Evolutionary conservation across 1,140 invertebrate species (phyloP).

Genomic region (Formica selysi): DNA sequence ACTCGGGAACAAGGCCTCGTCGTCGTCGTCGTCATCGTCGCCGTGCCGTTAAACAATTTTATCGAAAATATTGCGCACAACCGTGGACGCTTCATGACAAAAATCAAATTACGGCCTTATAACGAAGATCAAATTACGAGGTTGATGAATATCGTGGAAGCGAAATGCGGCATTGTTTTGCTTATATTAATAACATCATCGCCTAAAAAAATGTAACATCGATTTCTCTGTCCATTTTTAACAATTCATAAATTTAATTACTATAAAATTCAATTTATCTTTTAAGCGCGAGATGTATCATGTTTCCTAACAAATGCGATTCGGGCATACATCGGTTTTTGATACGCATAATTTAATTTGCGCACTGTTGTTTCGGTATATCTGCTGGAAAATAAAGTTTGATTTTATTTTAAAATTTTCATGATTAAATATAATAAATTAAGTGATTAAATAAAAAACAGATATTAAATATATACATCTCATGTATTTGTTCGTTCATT

Average conservation of each 20-base stretch:
- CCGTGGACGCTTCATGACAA: constrained; percentile 3
- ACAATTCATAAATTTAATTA: constrained; percentile 5
- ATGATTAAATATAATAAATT: neutral
- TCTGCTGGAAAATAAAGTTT: neutral
- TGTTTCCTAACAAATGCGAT: neutral
- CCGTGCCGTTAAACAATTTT: constrained; percentile 12
- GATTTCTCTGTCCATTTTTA: neutral
- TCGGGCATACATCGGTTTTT: neutral
- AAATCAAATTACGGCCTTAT: constrained; percentile 37
- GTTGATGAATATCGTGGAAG: neutral
- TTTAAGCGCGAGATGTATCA: neutral
- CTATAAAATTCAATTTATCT: constrained; percentile 35
- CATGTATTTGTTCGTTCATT: neutral
- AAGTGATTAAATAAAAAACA: too few species aligned
- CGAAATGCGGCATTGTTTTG: neutral
- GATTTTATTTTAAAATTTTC: neutral
- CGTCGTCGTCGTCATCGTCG: constrained; percentile 11
- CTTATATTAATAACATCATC: neutral
- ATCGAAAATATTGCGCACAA: constrained; percentile 13
- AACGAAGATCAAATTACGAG: neutral
- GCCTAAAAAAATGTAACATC: neutral
- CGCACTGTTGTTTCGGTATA: neutral
- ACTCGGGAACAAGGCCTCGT: constrained; percentile 37
- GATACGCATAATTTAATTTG: constrained; percentile 21
- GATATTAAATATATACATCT: neutral